Evolutionary conservation across 2,797 vertebrate genomes (phyloP).

Genomic region (Sebastes jordani): DNA sequence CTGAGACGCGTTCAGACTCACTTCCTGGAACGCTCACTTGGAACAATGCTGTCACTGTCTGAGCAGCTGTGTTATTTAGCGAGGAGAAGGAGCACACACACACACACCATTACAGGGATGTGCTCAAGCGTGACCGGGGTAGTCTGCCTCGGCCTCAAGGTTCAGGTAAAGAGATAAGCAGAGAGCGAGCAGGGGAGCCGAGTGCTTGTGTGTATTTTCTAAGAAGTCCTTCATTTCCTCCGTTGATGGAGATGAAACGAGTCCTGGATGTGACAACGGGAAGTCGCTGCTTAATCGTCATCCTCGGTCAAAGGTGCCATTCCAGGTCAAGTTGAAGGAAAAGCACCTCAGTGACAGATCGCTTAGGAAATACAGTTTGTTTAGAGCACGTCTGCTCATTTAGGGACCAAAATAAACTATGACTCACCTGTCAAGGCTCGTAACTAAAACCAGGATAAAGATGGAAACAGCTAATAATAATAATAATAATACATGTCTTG

Average conservation of each 20-base stretch:
- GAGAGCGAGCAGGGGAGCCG: not conserved
- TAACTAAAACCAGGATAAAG: not conserved
- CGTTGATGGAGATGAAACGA: conserved; percentile 21
- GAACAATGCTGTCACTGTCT: conserved; percentile 66
- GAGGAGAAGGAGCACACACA: not conserved
- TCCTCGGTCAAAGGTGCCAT: conserved; percentile 28
- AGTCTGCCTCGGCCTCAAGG: not conserved
- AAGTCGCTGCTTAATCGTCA: conserved; percentile 23
- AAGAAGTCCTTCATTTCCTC: conserved; percentile 28
- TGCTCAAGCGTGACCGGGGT: not conserved
- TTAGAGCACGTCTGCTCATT: not conserved
- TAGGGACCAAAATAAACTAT: not conserved
- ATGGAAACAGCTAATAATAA: not conserved
- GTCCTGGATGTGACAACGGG: conserved; percentile 19
- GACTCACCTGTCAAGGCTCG: not conserved
- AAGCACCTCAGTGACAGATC: not conserved
- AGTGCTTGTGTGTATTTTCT: not conserved
- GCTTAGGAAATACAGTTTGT: not conserved
- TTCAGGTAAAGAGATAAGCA: conserved; percentile 36
- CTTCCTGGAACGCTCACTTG: conserved; percentile 45
- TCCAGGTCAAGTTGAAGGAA: conserved; percentile 29
- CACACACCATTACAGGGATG: not conserved
- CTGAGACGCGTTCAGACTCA: conserved; percentile 35
- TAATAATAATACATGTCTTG: not conserved
- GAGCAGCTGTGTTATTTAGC: conserved; percentile 39